Percentiles rank a stretch among this genome's conserved stretches.
Evolutionary conservation across 2,113 vertebrate genomes (phyloP).

Genomic region (Nycticorax nycticorax): DNA sequence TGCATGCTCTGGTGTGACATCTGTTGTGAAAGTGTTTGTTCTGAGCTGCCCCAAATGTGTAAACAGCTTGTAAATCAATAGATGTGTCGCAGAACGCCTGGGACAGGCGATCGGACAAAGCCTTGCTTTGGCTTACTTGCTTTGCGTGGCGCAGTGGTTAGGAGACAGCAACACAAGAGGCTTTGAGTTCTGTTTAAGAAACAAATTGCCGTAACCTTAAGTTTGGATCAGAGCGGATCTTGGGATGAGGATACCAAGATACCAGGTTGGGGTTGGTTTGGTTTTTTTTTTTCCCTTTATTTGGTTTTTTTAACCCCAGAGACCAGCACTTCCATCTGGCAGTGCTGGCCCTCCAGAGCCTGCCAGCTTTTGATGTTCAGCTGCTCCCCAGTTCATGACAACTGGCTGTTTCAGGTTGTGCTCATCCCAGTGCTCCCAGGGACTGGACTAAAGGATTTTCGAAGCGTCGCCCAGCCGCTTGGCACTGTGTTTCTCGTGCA

Average conservation of each 20-base stretch:
- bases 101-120: not conserved
- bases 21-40: not conserved
- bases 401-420: not conserved
- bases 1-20: not conserved
- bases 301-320: not conserved
- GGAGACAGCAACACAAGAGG: not conserved
- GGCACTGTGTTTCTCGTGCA: not conserved
- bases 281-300: not conserved
- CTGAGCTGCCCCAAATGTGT: not conserved
- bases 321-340: not conserved
- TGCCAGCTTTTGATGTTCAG: not conserved
- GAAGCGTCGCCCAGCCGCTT: accelerated
- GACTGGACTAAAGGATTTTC: not conserved
- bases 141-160: too few relatives aligned
- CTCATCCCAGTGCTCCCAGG: not conserved
- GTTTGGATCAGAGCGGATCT: not conserved
- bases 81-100: not conserved
- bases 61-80: not conserved
- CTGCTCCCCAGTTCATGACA: not conserved
- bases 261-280: not conserved
- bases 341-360: not conserved
- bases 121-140: not conserved
- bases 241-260: not conserved
- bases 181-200: not conserved
- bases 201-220: not conserved